Percentiles rank a stretch among this genome's conserved stretches.
Conservation (phyloP, 2,797 vertebrate genomes). For the Huso huso region DNA sequence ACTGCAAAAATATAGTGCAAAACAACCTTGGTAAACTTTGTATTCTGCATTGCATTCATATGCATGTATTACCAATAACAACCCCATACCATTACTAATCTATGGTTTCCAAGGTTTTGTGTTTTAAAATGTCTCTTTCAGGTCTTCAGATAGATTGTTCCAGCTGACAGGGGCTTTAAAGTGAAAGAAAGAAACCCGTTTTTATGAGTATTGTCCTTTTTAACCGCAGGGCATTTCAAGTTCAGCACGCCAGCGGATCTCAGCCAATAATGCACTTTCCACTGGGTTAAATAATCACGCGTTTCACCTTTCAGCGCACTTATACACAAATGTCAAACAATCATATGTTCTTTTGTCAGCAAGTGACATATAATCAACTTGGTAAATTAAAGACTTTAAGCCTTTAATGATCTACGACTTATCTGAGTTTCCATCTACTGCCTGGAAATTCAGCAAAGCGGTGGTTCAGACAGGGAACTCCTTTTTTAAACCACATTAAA, state of each 20-base stretch:
- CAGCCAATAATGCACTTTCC: not conserved
- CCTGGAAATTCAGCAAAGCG: not conserved
- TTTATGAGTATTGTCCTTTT: not conserved
- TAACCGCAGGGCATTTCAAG: conserved; percentile 14
- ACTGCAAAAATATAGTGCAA: no score
- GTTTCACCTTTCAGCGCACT: conserved; percentile 5
- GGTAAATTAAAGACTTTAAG: conserved; percentile 5
- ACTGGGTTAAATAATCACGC: conserved; percentile 3
- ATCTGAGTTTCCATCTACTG: conserved; percentile 5
- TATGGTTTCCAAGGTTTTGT: no score
- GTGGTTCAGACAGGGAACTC: no score
- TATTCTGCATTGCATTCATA: no score
- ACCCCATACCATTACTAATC: no score
- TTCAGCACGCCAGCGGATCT: conserved; percentile 17
- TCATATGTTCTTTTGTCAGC: not conserved
- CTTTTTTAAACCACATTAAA: no score
- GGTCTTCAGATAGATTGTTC: conserved; percentile 44
- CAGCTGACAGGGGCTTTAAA: conserved; percentile 47
- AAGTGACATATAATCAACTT: conserved; percentile 6
- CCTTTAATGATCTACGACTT: not conserved
- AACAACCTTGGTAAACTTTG: no score
- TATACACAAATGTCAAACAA: conserved; percentile 2
- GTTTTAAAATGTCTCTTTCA: conserved; percentile 28
- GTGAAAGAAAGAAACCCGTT: conserved; percentile 16
- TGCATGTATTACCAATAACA: no score